Conservation (phyloP, 2,797 vertebrate species). For the Spheniscus humboldti region DNA sequence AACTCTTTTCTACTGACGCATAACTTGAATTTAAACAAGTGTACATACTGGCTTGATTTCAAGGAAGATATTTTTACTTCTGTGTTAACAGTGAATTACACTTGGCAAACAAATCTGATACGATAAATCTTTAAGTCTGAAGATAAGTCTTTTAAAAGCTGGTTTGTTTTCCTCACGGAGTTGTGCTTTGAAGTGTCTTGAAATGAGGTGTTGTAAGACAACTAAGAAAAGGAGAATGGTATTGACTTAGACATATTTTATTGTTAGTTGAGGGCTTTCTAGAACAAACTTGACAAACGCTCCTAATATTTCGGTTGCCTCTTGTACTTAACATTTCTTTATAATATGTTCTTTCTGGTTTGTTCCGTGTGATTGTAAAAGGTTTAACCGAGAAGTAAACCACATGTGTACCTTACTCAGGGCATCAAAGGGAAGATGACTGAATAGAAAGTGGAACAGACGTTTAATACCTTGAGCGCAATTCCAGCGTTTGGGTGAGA, state of each 20-base stretch:
- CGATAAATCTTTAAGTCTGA: background rate
- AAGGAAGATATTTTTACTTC: background rate
- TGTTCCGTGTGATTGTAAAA: background rate
- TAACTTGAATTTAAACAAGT: background rate
- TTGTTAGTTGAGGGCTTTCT: background rate
- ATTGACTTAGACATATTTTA: background rate
- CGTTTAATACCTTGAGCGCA: background rate
- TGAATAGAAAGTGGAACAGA: background rate
- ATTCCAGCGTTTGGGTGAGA: accelerated
- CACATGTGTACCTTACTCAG: background rate
- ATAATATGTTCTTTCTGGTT: background rate
- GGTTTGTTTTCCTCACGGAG: background rate
- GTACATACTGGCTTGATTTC: background rate
- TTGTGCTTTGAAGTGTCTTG: background rate
- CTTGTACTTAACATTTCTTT: background rate
- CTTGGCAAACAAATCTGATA: background rate
- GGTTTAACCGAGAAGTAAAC: background rate
- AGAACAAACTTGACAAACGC: background rate
- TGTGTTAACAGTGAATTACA: background rate
- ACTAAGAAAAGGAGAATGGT: background rate
- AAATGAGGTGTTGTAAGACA: background rate
- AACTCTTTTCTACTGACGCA: background rate
- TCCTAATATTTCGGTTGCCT: background rate
- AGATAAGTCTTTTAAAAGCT: background rate
- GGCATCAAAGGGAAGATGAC: background rate